Evolutionary conservation across 2,888 invertebrate species (phyloP).

Genomic region (Leptinotarsa haldemani): DNA sequence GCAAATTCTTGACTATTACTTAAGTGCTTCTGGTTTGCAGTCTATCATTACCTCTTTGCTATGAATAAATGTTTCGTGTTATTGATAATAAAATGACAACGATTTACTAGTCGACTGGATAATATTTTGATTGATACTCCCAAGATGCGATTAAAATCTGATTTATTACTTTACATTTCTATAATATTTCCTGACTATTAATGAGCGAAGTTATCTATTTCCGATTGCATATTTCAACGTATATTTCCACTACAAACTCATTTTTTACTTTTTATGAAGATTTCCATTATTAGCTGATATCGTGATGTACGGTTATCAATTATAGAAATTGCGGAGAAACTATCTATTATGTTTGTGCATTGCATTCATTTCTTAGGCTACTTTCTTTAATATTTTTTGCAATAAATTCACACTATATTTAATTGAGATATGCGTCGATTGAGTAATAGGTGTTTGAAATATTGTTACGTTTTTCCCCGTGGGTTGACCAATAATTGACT

Average conservation of each 20-base stretch:
- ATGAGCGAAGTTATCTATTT: background rate
- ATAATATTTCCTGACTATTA: background rate
- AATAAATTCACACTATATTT: background rate
- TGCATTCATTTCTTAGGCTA: background rate
- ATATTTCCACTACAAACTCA: background rate
- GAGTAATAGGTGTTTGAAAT: background rate
- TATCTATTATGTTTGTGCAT: slow-evolving; percentile 9
- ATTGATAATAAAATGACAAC: slow-evolving; percentile 17
- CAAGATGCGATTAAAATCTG: background rate
- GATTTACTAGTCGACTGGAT: background rate
- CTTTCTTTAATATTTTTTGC: slow-evolving; percentile 10
- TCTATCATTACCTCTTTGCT: background rate
- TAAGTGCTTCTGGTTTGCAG: slow-evolving; percentile 13
- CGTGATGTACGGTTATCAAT: slow-evolving; percentile 20
- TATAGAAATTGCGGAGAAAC: slow-evolving; percentile 26
- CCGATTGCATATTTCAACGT: background rate
- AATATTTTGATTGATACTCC: slow-evolving; percentile 1
- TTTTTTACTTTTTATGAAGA: slow-evolving; percentile 5
- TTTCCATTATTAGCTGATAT: slow-evolving; percentile 17
- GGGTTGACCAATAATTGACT: no score
- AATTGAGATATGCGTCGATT: background rate
- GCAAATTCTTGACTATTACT: background rate
- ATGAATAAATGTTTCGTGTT: background rate
- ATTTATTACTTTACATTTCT: background rate
- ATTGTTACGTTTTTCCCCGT: no score